Evolutionary conservation across 1,140 invertebrate species (phyloP).

Genomic region (Andricus grossulariae): DNA sequence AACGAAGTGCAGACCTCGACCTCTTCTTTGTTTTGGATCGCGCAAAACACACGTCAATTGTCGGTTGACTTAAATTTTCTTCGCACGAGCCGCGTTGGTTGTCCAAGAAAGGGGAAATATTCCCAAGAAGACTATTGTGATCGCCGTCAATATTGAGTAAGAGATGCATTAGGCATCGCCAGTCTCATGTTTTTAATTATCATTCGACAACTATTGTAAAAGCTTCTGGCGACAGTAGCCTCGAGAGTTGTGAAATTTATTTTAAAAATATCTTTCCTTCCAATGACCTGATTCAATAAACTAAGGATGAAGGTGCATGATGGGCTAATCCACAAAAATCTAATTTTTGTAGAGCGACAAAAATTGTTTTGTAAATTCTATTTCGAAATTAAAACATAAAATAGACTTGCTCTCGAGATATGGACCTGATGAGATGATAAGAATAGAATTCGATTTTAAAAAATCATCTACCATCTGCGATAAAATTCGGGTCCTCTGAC

Average conservation of each 20-base stretch:
- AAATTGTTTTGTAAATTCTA: no score
- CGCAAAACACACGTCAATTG: constrained; percentile 35
- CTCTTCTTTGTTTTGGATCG: constrained; percentile 47
- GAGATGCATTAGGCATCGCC: constrained; percentile 5
- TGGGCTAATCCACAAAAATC: no score
- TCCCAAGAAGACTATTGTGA: constrained; percentile 72
- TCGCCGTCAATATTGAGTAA: constrained; percentile 52
- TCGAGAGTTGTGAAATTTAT: constrained; percentile 43
- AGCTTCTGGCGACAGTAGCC: constrained; percentile 53
- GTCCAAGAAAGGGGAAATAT: constrained; percentile 67
- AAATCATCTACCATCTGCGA: no score
- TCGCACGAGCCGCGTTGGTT: constrained; percentile 49
- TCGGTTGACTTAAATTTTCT: constrained; percentile 56
- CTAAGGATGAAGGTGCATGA: no score
- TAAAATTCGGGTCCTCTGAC: no score
- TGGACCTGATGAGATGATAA: no score
- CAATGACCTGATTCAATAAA: no score
- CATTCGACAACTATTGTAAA: constrained; percentile 49
- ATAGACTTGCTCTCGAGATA: no score
- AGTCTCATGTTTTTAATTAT: constrained; percentile 59
- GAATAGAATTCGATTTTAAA: no score
- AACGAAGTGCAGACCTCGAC: constrained; percentile 55
- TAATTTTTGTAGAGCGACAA: no score
- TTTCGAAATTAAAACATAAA: no score
- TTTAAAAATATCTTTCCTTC: neutral